phyloP scores from a whole-genome alignment of 2,888 invertebrate species.

The Hypomecis atomaria region DNA sequence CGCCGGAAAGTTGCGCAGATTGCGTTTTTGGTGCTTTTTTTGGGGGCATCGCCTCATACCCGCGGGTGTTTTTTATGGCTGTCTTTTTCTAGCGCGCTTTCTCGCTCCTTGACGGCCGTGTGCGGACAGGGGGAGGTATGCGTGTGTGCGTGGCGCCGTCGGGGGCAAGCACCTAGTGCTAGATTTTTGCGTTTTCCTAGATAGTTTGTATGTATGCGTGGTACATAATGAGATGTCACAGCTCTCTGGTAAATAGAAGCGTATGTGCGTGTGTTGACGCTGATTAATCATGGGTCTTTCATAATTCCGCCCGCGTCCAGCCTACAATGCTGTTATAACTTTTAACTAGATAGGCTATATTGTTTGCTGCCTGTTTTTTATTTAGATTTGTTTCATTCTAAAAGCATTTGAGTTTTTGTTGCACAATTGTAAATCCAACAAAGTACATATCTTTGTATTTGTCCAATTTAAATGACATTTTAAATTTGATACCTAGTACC shows the following conservation, averaged over 20 bases:
- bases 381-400: conserved; percentile 2
- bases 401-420: background rate
- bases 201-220: conserved; percentile 65
- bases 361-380: conserved; percentile 21
- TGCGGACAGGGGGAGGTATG: conserved; percentile 49
- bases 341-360: conserved; percentile 40
- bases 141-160: conserved; percentile 54
- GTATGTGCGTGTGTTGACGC: conserved; percentile 68
- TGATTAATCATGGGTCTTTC: conserved; percentile 78
- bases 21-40: conserved; percentile 86
- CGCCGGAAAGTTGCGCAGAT: conserved; percentile 86
- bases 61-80: conserved; percentile 81
- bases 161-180: conserved; percentile 79
- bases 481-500: too few relatives aligned
- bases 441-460: too few relatives aligned
- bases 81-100: conserved; percentile 80
- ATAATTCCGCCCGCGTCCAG: conserved; percentile 55
- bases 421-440: background rate
- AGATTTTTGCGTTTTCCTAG: conserved; percentile 84
- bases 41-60: conserved; percentile 84
- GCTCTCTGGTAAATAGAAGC: conserved; percentile 77
- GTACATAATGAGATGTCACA: conserved; percentile 82
- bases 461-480: too few relatives aligned
- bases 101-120: conserved; percentile 64
- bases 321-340: conserved; percentile 36